phyloP scores from a whole-genome alignment of 1,140 invertebrate species.

The Meloidogyne hapla region DNA sequence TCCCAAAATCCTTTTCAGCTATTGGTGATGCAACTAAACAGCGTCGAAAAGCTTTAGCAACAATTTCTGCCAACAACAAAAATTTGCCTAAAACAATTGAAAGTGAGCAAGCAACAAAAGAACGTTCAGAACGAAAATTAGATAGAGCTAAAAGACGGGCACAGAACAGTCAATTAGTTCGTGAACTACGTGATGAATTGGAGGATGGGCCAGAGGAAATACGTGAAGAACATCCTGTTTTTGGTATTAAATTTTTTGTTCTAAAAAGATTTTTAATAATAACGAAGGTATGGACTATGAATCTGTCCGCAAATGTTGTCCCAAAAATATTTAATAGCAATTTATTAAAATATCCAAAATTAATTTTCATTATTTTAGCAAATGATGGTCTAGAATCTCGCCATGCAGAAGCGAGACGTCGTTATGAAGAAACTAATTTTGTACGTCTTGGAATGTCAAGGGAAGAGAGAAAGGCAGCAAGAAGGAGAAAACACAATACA shows the following conservation, averaged over 20 bases:
- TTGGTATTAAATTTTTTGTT: background rate
- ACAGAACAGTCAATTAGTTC: background rate
- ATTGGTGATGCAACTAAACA: background rate
- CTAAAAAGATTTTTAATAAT: no score
- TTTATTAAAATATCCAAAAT: background rate
- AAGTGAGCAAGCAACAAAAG: background rate
- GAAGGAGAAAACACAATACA: background rate
- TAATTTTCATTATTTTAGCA: slow-evolving; percentile 4
- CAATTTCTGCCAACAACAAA: background rate
- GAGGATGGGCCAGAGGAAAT: slow-evolving; percentile 7
- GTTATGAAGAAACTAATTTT: slow-evolving; percentile 12
- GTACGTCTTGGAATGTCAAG: slow-evolving; percentile 10
- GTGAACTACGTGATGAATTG: slow-evolving; percentile 4
- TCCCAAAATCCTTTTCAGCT: background rate
- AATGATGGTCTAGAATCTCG: background rate
- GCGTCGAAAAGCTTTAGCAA: background rate
- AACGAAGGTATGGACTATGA: no score
- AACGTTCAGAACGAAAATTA: background rate
- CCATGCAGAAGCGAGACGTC: background rate
- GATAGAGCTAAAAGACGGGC: background rate
- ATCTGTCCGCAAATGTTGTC: no score
- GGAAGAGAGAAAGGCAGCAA: background rate
- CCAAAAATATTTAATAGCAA: no score
- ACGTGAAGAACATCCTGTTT: background rate
- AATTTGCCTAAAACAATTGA: slow-evolving; percentile 6